Base-by-base conservation (phyloP, 2,888 invertebrate genomes). In the Caenorhabditis uteleia region DNA sequence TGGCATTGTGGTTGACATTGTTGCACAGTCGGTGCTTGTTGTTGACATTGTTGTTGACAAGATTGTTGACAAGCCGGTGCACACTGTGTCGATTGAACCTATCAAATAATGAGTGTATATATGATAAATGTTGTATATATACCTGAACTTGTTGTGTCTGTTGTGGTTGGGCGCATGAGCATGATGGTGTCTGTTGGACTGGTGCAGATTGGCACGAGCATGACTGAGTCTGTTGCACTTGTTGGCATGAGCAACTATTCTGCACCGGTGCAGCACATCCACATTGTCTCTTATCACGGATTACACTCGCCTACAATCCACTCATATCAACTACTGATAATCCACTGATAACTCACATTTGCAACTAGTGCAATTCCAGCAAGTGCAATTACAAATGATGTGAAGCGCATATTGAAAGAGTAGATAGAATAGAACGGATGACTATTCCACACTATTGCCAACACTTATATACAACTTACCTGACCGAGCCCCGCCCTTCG, bases 241-340 rank as follows among this genome's bases (percentile, higher is more conserved):
- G 59, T 44, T 55, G 56, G 45, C 71, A 71, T 14, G 66, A 66
- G 53, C 71, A 71, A 40, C 67, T 67, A n/a, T 44, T 40, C 50
- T 57, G 60, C 39, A 55, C 54, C 45, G 46, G 67, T 25, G 51
- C 61, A 26, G 61, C 64, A 60, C 72, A 72, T 46, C 72, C 72
- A 59, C 72, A 72, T 42, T 72, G 72, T 61, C 72, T 66, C 58
- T 72, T 72, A 39, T 72, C 72, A 44, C 72, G 60, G 27, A 72
- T 49, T n/a, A 72, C 72, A 43, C 58, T 72, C 51, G 58, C 69
- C 69, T 69, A 47, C 33, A 71, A 29, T 27, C 10, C 14, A 4
- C 12, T 25, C 10, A 27, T 7, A 29, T 5, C n/a, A 44, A 29
- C 3, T 20, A 25, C 23, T 33, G 29, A 23, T 18, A 39, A 20